Base-by-base conservation (phyloP, 2,113 vertebrate genomes). In the Rana temporaria region DNA sequence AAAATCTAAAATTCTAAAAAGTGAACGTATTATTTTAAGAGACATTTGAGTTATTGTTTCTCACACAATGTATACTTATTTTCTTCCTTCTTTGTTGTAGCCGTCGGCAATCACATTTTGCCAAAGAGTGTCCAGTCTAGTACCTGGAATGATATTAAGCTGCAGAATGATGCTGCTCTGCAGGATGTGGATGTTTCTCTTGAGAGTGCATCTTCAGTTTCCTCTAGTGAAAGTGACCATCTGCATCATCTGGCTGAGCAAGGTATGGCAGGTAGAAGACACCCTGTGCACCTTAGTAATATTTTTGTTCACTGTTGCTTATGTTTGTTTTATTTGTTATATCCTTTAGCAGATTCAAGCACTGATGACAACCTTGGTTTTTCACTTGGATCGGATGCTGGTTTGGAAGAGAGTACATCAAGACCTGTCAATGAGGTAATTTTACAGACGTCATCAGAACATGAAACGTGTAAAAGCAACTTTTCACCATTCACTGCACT, bases 231-330 rank as follows among this genome's bases (percentile, higher is more conserved):
- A 55, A 66, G 38, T 78, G 75, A 12, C 17, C 17, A 4, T 14
- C 48, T 30, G n/a, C 72, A 73, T 78, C 73, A 82, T 19, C 68
- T 52, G 78, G 0, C 22, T 30, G 26, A 52, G 7, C 42, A 24
- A 71, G n/a, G 55, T 77, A 17, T 24, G 59, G 20, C 19, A 22
- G 18, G 59, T 11, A 11, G 6, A 62, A n/a, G 59, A n/a, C n/a
- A n/a, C n/a, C n/a, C 19, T 62, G 9, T 20, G 26, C 26, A n/a
- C 59, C 18, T n/a, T 64, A 64, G 1, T 26, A 2, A 22, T n/a
- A n/a, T n/a, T n/a, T 24, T 14, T 20, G 6, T 64, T 12, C 20
- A 34, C 64, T 15, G 32, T 34, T 34, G 32, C 3, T 34, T 34
- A 22, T 2, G 18, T 16, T 20, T 0, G 0, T n/a, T 38, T 17